A percentile compares a stretch with the other conserved stretches of the same genome.
These are phyloP conservation scores for Piscicola geometra DNA, from an alignment of 2,888 invertebrate species.

Conservation along the genomic window DNA sequence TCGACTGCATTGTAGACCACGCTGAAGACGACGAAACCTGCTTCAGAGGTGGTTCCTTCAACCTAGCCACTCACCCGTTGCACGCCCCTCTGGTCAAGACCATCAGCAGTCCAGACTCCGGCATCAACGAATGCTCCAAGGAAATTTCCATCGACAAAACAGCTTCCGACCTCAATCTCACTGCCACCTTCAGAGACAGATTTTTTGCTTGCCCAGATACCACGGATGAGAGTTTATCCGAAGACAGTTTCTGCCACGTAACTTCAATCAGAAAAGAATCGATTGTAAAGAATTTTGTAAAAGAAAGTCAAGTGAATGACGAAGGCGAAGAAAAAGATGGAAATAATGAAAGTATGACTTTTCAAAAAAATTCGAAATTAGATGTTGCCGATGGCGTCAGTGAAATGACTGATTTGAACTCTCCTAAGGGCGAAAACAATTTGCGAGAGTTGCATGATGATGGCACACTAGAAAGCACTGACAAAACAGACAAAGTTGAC, in stretches of 20 bases:
- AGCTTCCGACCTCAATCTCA: neutral
- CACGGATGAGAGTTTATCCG: conserved; percentile 2
- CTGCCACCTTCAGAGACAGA: neutral
- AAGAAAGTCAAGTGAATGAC: neutral
- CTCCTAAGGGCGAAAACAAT: neutral
- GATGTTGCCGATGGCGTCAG: neutral
- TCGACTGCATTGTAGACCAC: neutral
- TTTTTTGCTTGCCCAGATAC: neutral
- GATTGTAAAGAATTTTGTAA: neutral
- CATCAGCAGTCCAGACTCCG: neutral
- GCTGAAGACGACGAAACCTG: neutral
- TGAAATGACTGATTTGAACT: neutral
- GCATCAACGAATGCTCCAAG: too few relatives aligned
- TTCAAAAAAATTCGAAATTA: neutral
- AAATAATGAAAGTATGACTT: neutral
- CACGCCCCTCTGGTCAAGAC: neutral
- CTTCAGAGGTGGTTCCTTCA: neutral
- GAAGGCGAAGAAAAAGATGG: neutral
- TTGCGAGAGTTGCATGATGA: too few relatives aligned
- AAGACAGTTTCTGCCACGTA: neutral
- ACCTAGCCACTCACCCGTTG: neutral
- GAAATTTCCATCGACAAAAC: neutral
- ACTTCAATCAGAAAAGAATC: neutral
- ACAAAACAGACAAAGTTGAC: neutral
- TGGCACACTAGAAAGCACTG: neutral